Conservation (phyloP, 2,888 invertebrate genomes). For the Pandemis heparana region DNA sequence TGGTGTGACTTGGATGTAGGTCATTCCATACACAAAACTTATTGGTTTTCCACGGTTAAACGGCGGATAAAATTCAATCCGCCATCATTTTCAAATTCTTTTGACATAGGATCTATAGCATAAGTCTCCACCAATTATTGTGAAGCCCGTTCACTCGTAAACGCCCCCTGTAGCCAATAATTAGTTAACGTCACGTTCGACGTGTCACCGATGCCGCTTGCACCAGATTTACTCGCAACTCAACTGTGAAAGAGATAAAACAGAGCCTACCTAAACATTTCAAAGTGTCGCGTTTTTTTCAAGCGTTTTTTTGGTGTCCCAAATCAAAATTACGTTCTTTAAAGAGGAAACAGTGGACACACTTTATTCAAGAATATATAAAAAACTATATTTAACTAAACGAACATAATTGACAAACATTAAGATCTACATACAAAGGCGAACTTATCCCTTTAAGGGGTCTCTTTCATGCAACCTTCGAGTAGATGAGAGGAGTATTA, state of each 20-base stretch:
- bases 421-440: too few relatives aligned
- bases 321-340: not conserved
- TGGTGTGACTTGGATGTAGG: too few relatives aligned
- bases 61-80: not conserved
- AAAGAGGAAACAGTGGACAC: too few relatives aligned
- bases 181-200: constrained; percentile 47
- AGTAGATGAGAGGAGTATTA: too few relatives aligned
- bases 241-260: constrained; percentile 58
- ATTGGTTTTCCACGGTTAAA: too few relatives aligned
- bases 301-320: constrained; percentile 6
- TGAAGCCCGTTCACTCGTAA: constrained; percentile 12
- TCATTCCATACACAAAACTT: too few relatives aligned
- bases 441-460: too few relatives aligned
- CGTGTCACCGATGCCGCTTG: constrained; percentile 46
- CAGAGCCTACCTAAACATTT: constrained; percentile 11
- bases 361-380: too few relatives aligned
- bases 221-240: constrained; percentile 52
- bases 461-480: too few relatives aligned
- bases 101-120: not conserved
- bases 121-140: constrained; percentile 20
- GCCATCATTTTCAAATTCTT: not conserved
- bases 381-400: too few relatives aligned
- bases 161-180: constrained; percentile 33
- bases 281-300: not conserved
- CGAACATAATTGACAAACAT: too few relatives aligned